Percentiles rank a stretch among this genome's conserved stretches.
Conservation (phyloP, 2,113 vertebrate genomes). For the Phasianus colchicus region DNA sequence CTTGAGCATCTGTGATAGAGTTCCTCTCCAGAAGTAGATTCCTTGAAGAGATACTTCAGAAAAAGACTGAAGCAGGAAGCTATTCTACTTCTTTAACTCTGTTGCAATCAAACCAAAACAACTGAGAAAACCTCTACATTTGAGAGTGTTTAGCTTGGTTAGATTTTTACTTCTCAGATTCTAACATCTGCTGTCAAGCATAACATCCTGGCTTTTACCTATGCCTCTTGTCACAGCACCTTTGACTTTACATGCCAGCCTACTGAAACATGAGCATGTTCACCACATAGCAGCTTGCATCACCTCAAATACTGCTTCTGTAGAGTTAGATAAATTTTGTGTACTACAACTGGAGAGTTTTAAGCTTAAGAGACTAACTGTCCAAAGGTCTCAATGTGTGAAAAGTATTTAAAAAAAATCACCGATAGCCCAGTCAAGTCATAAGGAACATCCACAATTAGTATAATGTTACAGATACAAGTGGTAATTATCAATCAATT, state of each 20-base stretch:
- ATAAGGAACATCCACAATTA: constrained; percentile 25
- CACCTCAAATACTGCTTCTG: not conserved
- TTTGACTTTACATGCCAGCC: not conserved
- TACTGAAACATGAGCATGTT: not conserved
- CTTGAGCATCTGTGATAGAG: not conserved
- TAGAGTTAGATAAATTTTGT: not conserved
- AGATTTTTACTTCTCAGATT: not conserved
- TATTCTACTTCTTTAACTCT: not conserved
- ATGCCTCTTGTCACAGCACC: not conserved
- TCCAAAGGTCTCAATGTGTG: not conserved
- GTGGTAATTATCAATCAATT: constrained; percentile 45
- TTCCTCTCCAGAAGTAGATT: not conserved
- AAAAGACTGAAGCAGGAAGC: not conserved
- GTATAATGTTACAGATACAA: not conserved
- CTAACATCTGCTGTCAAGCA: not conserved
- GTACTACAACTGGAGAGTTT: not conserved
- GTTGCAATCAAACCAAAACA: not conserved
- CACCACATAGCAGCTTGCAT: not conserved
- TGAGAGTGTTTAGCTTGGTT: not conserved
- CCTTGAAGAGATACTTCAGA: not conserved
- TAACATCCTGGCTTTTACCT: not conserved
- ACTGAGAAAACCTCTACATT: not conserved
- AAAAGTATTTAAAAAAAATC: not conserved
- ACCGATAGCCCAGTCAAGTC: not conserved
- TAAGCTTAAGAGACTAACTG: not conserved